Conservation (phyloP, 2,888 invertebrate species). For the Phytoseiulus persimilis region DNA sequence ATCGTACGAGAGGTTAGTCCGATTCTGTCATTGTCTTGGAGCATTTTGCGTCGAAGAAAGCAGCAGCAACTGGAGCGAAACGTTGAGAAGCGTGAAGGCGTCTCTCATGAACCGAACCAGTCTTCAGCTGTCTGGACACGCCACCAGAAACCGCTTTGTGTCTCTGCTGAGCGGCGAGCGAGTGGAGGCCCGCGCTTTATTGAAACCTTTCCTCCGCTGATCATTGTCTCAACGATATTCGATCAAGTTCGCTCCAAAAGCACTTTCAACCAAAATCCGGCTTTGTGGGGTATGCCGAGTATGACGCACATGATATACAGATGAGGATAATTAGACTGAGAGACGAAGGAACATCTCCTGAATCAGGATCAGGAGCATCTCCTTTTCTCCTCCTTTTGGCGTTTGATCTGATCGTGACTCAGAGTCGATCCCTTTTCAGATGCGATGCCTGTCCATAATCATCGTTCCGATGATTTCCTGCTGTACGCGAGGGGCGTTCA, state of each 20-base stretch:
- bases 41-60: not conserved
- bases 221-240: not conserved
- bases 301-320: not conserved
- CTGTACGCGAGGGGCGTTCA: not conserved
- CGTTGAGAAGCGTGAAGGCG: not conserved
- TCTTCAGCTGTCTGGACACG: not conserved
- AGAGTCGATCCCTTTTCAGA: not conserved
- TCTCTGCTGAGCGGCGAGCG: not conserved
- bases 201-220: not conserved
- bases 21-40: not conserved
- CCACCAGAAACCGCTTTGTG: not conserved
- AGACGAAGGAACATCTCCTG: no score
- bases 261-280: not conserved
- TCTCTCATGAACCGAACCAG: not conserved
- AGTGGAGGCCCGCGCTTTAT: not conserved
- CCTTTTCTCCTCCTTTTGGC: no score
- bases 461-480: not conserved
- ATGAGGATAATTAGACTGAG: not conserved
- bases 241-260: not conserved
- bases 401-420: not conserved
- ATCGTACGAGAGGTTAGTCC: no score
- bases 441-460: not conserved
- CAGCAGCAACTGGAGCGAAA: not conserved
- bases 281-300: not conserved
- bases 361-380: no score